Conservation (phyloP, 2,113 vertebrate species). For the Eira barbara region DNA sequence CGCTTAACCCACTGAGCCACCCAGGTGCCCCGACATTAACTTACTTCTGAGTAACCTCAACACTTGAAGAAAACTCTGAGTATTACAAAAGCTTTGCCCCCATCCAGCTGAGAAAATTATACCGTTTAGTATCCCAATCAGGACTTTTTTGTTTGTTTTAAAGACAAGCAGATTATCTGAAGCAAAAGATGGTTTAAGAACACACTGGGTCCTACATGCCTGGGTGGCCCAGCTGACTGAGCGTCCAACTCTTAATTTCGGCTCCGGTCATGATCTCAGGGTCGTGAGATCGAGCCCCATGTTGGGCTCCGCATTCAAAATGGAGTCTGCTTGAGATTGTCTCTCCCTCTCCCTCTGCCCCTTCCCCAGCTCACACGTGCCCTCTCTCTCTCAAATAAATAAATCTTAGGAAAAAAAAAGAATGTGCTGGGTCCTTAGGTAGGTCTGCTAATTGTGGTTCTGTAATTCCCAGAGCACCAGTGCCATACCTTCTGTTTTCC, state of each 20-base stretch:
- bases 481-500: slow-evolving; percentile 89
- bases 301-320: not conserved
- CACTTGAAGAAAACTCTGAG: not conserved
- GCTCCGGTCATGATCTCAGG: not conserved
- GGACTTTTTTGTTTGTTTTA: not conserved
- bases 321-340: not conserved
- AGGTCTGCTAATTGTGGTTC: not conserved
- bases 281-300: not conserved
- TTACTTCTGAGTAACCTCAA: not conserved
- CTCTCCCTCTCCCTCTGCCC: not conserved
- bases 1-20: not conserved
- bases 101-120: not conserved
- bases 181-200: not conserved
- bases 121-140: too few species aligned
- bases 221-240: not conserved
- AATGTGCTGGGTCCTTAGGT: not conserved
- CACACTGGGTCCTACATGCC: too few species aligned
- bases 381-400: not conserved
- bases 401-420: not conserved
- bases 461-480: accelerated
- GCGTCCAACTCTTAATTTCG: too few species aligned
- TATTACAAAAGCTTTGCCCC: not conserved
- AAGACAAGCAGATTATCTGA: not conserved
- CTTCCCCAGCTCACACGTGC: not conserved
- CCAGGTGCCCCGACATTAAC: not conserved